Conservation (phyloP, 2,797 vertebrate species). For the Basileuterus tristriatus region DNA sequence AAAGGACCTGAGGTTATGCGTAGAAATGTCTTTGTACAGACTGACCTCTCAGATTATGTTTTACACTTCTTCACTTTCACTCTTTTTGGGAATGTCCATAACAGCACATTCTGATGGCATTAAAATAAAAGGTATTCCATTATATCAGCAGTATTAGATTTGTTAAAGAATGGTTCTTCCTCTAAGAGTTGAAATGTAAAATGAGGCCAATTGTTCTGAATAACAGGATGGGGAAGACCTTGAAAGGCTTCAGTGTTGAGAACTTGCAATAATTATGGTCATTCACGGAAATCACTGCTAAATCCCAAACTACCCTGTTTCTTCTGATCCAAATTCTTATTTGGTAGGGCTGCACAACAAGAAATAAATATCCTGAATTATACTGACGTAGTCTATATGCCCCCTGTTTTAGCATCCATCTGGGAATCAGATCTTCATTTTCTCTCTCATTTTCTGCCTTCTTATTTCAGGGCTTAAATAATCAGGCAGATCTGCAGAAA, state of each 20-base stretch:
- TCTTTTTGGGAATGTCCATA: background rate
- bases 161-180: background rate
- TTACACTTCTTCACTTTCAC: background rate
- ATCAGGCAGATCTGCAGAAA: constrained; percentile 31
- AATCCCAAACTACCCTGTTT: background rate
- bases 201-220: background rate
- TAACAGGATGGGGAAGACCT: background rate
- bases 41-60: background rate
- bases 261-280: background rate
- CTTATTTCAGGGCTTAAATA: constrained; percentile 32
- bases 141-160: background rate
- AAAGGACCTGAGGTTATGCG: background rate
- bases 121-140: background rate
- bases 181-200: background rate
- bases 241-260: background rate
- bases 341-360: background rate
- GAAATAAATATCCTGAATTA: constrained; percentile 38
- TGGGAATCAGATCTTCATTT: constrained; percentile 52
- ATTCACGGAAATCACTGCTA: background rate
- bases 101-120: background rate
- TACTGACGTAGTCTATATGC: background rate
- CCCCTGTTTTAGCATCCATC: constrained; percentile 35
- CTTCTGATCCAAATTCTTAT: background rate
- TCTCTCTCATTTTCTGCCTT: constrained; percentile 36
- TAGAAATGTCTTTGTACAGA: background rate